phyloP scores from a whole-genome alignment of 2,113 vertebrate species.

The Pterocles gutturalis region DNA sequence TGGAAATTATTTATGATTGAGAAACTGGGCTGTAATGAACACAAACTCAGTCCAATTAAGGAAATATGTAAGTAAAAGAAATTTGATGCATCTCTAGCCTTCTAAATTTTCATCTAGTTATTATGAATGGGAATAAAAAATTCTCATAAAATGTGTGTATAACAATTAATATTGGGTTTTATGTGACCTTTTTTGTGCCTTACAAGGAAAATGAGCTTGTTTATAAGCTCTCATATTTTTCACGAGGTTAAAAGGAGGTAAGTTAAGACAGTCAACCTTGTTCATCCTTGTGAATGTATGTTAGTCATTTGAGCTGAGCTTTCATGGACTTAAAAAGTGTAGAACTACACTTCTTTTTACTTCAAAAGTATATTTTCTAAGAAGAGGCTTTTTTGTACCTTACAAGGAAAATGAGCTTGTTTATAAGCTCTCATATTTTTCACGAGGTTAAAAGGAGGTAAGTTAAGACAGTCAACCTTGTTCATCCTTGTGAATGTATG shows the following conservation, averaged over 20 bases:
- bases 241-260: background rate
- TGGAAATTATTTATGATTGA: background rate
- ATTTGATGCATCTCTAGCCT: background rate
- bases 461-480: background rate
- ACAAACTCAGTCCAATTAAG: background rate
- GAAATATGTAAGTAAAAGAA: background rate
- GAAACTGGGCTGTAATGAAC: background rate
- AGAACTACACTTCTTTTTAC: accelerated
- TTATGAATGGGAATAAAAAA: background rate
- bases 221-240: background rate
- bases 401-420: background rate
- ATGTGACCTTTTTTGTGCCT: background rate
- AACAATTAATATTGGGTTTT: background rate
- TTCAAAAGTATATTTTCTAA: background rate
- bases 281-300: background rate
- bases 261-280: background rate
- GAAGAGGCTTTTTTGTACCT: too few species aligned
- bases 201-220: background rate
- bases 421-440: background rate
- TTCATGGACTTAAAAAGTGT: background rate
- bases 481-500: background rate
- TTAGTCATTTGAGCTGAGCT: background rate
- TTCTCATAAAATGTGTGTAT: background rate
- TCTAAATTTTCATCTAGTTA: background rate
- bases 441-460: background rate